Evolutionary conservation across 1,140 invertebrate genomes (phyloP), one percentile per base, ranked within the genome.

Genomic region (Pygmarrhopalites habei): DNA sequence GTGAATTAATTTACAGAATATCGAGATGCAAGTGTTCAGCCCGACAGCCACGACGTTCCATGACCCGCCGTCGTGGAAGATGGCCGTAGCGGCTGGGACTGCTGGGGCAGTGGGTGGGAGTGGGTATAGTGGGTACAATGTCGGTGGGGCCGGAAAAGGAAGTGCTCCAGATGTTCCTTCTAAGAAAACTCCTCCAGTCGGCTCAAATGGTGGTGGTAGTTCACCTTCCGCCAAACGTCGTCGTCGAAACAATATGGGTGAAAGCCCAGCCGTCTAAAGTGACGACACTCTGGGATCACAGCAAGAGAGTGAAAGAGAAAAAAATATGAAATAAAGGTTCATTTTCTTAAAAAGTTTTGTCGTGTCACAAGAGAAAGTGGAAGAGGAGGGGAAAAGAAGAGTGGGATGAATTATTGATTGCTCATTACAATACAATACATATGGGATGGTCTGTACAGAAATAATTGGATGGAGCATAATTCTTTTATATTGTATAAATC

Each of bases 11-110:
- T 41, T 71, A 28, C 60, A 78, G 77, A 73, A 75, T 65, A 66
- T 77, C 51, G 78, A 79, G 59, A 75, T 76, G 10, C 70, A 75
- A 29, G 77, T 79, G n/a, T 79, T 78, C 71, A 78, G 77, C 65
- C 78, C 78, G 19, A 78, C 76, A 25, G 73, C 77, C 43, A 70
- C 63, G 21, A 66, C 69, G 26, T 66, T 71, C 41, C 72, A 2
- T 35, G 25, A 28, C 49, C n/a, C n/a, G n/a, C n/a, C n/a, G n/a
- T 30, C 17, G 19, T 4, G 7, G 2, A 29, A 32, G 23, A 55
- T 28, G 29, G 51, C 12, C 26, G 23, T 15, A 10, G 10, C 14
- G 4, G 15, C 12, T 23, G 12, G 23, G 7, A 15, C 23, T 23
- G 47, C 14, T 23, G 51, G 51, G 7, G 29, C 14, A 32, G 14